Base-by-base conservation (phyloP, 2,888 invertebrate species). In the Scaptomyza polygonia region DNA sequence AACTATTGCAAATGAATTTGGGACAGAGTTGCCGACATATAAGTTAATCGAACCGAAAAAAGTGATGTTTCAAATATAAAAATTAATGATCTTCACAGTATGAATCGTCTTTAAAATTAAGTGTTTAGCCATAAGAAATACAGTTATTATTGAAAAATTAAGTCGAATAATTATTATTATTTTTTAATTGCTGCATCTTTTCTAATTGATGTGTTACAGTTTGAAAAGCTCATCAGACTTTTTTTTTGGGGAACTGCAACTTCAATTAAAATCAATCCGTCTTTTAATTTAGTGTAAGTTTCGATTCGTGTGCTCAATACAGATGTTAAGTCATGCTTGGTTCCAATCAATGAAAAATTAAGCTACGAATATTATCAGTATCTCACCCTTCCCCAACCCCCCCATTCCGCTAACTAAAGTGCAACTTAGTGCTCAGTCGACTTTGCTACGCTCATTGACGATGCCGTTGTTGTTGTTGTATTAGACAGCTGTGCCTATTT, bases 391-490 rank as follows among this genome's bases (percentile, higher is more conserved):
- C 25, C n/a, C n/a, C n/a, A n/a, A 7, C 3, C 1, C 1, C 14
- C 16, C 39, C 14, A n/a, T 8, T 6, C 39, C 14, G 3, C 16
- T 9, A 5, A 16, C 3, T 32, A 12, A 82, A 82, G 72, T 82
- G 86, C 87, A 82, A 71, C 71, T 72, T 75, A 87, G 85, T 67
- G 88, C 82, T 56, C 63, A 75, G 62, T 52, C 61, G 79, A 68
- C 78, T 87, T 85, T 63, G 80, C 54, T 72, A 77, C 77, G 74
- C 80, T 68, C 65, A 71, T 77, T 86, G 76, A 72, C 65, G 73
- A 56, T 55, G 72, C 53, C 45, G 58, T 48, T 54, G 49, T 30
- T 63, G 52, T 58, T 55, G 43, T 36, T 67, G 47, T 56, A 16
- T 64, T 49, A 47, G 52, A 47, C 49, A 62, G 58, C 48, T 64